Conservation (phyloP, 2,113 vertebrate genomes). For the Platysternon megacephalum region DNA sequence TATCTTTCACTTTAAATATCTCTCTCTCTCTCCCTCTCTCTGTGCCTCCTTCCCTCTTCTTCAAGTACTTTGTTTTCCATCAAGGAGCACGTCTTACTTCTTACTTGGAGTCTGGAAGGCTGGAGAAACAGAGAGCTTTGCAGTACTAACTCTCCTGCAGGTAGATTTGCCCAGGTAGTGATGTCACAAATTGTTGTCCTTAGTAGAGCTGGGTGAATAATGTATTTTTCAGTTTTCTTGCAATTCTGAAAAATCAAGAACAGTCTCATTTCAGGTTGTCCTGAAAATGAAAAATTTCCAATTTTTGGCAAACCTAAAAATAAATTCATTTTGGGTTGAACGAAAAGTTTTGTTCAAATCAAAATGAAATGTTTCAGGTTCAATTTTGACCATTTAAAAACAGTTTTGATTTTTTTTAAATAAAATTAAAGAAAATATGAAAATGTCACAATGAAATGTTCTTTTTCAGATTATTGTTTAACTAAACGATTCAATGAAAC, state of each 20-base stretch:
- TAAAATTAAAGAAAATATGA: neutral
- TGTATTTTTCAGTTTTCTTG: neutral
- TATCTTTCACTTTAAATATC: constrained; percentile 22
- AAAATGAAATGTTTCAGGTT: neutral
- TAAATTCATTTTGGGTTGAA: neutral
- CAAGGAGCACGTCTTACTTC: constrained; percentile 44
- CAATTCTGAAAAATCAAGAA: neutral
- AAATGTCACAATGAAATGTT: neutral
- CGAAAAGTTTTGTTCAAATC: neutral
- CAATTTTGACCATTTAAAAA: neutral
- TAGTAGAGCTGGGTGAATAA: neutral
- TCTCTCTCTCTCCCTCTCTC: neutral
- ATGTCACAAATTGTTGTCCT: constrained; percentile 54
- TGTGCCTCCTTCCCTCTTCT: constrained; percentile 45
- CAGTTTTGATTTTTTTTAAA: neutral
- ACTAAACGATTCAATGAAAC: neutral
- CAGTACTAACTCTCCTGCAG: constrained; percentile 24
- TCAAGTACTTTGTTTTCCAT: constrained; percentile 54
- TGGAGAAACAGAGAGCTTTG: constrained; percentile 26
- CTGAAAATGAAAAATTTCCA: neutral
- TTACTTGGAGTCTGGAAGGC: constrained; percentile 15
- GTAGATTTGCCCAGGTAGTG: constrained; percentile 36
- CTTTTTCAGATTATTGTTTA: neutral
- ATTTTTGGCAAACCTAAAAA: neutral
- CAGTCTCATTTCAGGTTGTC: neutral